Base-by-base conservation (phyloP, 2,797 vertebrate genomes). In the Falco rusticolus region DNA sequence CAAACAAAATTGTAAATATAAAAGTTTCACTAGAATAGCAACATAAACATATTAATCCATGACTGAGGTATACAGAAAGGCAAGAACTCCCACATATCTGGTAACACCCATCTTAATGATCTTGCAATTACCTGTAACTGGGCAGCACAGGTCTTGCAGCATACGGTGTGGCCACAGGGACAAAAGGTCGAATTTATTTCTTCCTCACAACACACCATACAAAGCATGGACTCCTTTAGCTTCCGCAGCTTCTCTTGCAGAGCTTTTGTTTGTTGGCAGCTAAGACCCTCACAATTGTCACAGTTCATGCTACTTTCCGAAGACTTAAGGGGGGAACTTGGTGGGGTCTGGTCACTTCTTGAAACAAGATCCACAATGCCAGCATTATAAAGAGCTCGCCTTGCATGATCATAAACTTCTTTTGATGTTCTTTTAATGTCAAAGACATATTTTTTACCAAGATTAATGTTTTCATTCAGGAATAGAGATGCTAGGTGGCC, bases 381-480 rank as follows among this genome's bases (percentile, higher is more conserved):
- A 0, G 99, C 99, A 57, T 99, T 99, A 98, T 99, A 99, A 88
- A 99, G 99, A 9, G 99, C 98, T 39, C 99, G 98, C 16, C 99
- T 98, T 8, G 99, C 99, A 0, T 99, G 99, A 98, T 99, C 99
- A 34, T 99, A 99, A 33, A 99, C 99, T 98, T 99, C 99, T 97
- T 99, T 99, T 66, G 99, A 99, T 16, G 99, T 99, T 95, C 99
- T 99, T 43, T 98, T 98, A 93, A 99, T 99, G 95, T 99, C 99
- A 39, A 99, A 99, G 25, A 99, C 99, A 0, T 99, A 99, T 84
- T 99, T 99, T 98, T 99, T 99, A 84, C 99, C 99, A 77, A 99
- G 98, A 97, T 99, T 99, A 91, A 99, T 99, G 97, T 99, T 99
- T 96, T 99, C 99, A 54, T 99, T 99, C 95, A 99, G 98, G 95